phyloP scores from a whole-genome alignment of 2,888 invertebrate species.

The Zaprionus obscuricornis region DNA sequence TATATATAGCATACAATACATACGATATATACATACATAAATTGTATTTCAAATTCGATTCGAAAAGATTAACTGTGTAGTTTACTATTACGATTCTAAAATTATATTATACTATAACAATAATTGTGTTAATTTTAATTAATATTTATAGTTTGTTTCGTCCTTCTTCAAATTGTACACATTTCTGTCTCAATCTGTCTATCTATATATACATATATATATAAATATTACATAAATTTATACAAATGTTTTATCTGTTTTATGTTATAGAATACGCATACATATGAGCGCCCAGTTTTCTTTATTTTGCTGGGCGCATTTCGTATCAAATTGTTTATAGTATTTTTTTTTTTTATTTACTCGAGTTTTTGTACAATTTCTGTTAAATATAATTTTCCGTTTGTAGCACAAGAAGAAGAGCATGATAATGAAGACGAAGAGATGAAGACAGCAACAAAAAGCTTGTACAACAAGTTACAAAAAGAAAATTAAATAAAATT shows the following conservation, averaged over 20 bases:
- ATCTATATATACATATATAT: conserved; percentile 6
- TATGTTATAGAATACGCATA: conserved; percentile 69
- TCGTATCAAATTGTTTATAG: conserved; percentile 50
- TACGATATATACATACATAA: not conserved
- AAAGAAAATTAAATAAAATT: conserved; percentile 27
- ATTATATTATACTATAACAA: conserved; percentile 26
- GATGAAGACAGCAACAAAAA: not conserved
- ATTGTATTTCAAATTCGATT: conserved; percentile 24
- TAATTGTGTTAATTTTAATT: conserved; percentile 41
- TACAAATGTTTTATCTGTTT: conserved; percentile 32
- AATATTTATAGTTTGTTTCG: conserved; percentile 15
- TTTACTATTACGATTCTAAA: conserved; percentile 49
- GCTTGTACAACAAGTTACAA: conserved; percentile 71
- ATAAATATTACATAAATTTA: conserved; percentile 14
- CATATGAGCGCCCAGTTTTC: conserved; percentile 55
- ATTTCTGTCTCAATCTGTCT: conserved; percentile 12
- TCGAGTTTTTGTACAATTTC: conserved; percentile 45
- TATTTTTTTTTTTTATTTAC: conserved; percentile 31
- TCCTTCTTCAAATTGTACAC: conserved; percentile 28
- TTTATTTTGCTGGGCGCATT: too few species aligned
- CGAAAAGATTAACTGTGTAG: conserved; percentile 30
- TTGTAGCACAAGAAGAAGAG: conserved; percentile 61
- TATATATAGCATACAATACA: conserved; percentile 1
- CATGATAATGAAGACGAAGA: conserved; percentile 28
- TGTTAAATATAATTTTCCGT: conserved; percentile 50